A percentile compares a stretch with the other conserved stretches of the same genome.
These are phyloP conservation scores for Acronicta aceris DNA, from an alignment of 2,888 invertebrate genomes.

Conservation along the genomic window DNA sequence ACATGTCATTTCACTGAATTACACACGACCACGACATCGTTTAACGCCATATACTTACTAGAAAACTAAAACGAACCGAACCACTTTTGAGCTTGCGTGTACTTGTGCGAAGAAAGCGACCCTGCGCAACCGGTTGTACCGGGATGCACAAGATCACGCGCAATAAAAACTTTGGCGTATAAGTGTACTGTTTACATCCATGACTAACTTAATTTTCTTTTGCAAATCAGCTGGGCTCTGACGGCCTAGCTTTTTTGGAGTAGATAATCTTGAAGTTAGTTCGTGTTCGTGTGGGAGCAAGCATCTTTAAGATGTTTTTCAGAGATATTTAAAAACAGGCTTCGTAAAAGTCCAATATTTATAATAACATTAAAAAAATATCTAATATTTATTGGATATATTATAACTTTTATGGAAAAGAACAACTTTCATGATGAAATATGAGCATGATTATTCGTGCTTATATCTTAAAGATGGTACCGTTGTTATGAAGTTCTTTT, in stretches of 20 bases:
- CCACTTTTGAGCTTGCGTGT: constrained; percentile 44
- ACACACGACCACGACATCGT: constrained; percentile 16
- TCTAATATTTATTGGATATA: no score
- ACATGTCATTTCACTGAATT: constrained; percentile 36
- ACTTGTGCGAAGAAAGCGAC: constrained; percentile 57
- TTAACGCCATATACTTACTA: constrained; percentile 32
- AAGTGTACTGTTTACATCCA: constrained; percentile 21
- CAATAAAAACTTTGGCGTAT: constrained; percentile 34
- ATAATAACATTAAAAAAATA: no score
- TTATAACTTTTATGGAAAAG: no score
- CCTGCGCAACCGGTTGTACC: constrained; percentile 53
- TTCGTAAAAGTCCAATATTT: no score
- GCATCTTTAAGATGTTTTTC: not conserved
- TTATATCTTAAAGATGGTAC: no score
- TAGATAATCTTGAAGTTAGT: not conserved
- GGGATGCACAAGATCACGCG: constrained; percentile 35
- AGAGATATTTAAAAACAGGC: no score
- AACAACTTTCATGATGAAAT: no score
- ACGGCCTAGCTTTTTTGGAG: constrained; percentile 13
- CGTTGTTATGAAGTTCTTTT: no score
- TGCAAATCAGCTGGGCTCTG: not conserved
- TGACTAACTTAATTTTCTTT: constrained; percentile 9
- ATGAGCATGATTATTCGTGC: no score
- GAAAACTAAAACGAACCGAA: constrained; percentile 38
- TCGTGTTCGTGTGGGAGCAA: no score